phyloP scores from a whole-genome alignment of 2,797 vertebrate species.

The Helostoma temminkii region DNA sequence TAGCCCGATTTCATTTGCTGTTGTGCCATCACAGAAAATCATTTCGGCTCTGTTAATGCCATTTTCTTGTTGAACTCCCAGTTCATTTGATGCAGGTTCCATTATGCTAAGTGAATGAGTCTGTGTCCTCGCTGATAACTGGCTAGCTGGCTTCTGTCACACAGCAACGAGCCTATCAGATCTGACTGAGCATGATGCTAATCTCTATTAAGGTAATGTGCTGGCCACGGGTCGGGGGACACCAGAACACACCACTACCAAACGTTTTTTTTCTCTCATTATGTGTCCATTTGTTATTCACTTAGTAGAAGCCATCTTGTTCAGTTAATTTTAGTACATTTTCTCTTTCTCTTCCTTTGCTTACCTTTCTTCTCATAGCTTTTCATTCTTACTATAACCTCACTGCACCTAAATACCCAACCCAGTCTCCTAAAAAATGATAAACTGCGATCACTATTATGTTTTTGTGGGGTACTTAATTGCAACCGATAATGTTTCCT shows the following conservation, averaged over 20 bases:
- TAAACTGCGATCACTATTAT: too few relatives aligned
- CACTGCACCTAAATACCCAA: constrained; percentile 28
- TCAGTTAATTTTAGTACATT: constrained; percentile 13
- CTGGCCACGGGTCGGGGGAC: constrained; percentile 51
- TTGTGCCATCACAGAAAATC: constrained; percentile 60
- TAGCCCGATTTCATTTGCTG: constrained; percentile 67
- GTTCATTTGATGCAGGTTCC: constrained; percentile 78
- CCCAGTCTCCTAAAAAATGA: too few relatives aligned
- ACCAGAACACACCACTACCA: constrained; percentile 29
- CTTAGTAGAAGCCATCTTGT: constrained; percentile 21
- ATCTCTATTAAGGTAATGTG: constrained; percentile 80
- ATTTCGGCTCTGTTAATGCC: constrained; percentile 67
- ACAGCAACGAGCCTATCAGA: constrained; percentile 73
- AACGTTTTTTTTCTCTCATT: constrained; percentile 11
- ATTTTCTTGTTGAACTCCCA: constrained; percentile 63
- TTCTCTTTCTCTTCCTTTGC: constrained; percentile 14
- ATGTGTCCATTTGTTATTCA: constrained; percentile 36
- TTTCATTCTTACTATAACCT: background rate
- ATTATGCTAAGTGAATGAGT: constrained; percentile 79
- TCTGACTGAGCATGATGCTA: constrained; percentile 79
- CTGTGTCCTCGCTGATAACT: constrained; percentile 78
- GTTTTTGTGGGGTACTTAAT: too few relatives aligned
- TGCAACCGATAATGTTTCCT: too few relatives aligned
- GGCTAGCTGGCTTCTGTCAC: constrained; percentile 69
- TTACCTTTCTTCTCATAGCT: constrained; percentile 1